phyloP scores from a whole-genome alignment of 2,888 invertebrate species.

The Luperina testacea region DNA sequence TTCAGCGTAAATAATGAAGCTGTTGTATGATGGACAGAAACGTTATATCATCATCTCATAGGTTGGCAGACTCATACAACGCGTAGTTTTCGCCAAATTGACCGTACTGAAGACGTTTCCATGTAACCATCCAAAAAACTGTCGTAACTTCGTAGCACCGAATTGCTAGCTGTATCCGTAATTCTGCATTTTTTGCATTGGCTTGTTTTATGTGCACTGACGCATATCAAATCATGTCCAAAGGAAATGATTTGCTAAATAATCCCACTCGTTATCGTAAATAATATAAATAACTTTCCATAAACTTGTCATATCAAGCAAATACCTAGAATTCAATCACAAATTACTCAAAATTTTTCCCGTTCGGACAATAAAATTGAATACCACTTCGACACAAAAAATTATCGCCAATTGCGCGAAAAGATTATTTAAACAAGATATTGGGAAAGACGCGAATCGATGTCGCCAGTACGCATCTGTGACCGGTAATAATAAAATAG shows the following conservation, averaged over 20 bases:
- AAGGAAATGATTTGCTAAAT: not conserved
- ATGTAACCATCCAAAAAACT: not conserved
- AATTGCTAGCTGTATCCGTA: not conserved
- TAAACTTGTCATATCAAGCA: not conserved
- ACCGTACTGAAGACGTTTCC: not conserved
- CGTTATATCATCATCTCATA: too few species aligned
- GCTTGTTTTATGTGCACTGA: not conserved
- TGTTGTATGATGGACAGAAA: not conserved
- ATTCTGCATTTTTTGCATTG: not conserved
- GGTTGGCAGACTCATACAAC: not conserved
- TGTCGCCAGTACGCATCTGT: slow-evolving; percentile 63
- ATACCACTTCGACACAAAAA: slow-evolving; percentile 2
- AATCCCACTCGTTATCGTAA: too few species aligned
- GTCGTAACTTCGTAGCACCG: too few species aligned
- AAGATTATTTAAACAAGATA: slow-evolving; percentile 32
- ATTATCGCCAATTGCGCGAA: slow-evolving; percentile 31
- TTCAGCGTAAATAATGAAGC: not conserved
- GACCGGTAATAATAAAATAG: slow-evolving; percentile 59
- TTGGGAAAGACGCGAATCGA: slow-evolving; percentile 54
- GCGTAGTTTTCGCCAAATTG: not conserved
- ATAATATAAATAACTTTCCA: not conserved
- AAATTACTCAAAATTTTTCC: not conserved
- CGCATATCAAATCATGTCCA: not conserved
- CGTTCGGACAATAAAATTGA: slow-evolving; percentile 8
- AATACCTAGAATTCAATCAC: slow-evolving; percentile 12